Base-by-base conservation (phyloP, 2,797 vertebrate genomes). In the Falco columbarius region DNA sequence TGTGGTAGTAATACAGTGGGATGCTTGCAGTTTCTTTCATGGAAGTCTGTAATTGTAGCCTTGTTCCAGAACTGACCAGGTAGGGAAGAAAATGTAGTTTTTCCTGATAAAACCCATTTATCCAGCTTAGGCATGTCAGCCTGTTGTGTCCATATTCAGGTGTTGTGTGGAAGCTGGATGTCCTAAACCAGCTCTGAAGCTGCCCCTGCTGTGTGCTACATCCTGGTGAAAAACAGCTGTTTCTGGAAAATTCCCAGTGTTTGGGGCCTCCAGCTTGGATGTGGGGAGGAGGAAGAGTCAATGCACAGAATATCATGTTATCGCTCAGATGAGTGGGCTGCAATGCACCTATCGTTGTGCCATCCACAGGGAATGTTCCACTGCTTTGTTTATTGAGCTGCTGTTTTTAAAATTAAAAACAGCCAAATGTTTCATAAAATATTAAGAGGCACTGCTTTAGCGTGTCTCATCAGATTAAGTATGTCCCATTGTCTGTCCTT, bases 361-460 rank as follows among this genome's bases (percentile, higher is more conserved):
- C 56, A 46, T 67, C 91, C 52, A 12, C 81, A 30, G 92, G 88
- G 86, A 94, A 51, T 0, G 3, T 80, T 94, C 82, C 51, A 17
- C 55, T 62, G 86, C 80, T 73, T 83, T 95, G 76, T 81, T 94
- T 92, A 81, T 90, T 85, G 91, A 91, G 93, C 88, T 86, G 72
- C 89, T 95, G 85, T 23, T 93, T 94, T 93, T 72, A 84, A 96
- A 95, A 95, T 89, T 93, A 95, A 95, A 95, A 83, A 34, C 86
- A 82, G 77, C 74, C 82, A 83, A 93, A 87, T 90, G 82, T 84
- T 95, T 89, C 86, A 96, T 94, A 77, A 93, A 96, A 74, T 91
- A 95, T 96, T 91, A 96, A 96, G 90, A 95, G 44, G 32, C 3
- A 18, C 72, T 74, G 82, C 73, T 95, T 89, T 93, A 58, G 62